Base-by-base conservation (phyloP, 2,888 invertebrate species). In the Augochlorella aurata region DNA sequence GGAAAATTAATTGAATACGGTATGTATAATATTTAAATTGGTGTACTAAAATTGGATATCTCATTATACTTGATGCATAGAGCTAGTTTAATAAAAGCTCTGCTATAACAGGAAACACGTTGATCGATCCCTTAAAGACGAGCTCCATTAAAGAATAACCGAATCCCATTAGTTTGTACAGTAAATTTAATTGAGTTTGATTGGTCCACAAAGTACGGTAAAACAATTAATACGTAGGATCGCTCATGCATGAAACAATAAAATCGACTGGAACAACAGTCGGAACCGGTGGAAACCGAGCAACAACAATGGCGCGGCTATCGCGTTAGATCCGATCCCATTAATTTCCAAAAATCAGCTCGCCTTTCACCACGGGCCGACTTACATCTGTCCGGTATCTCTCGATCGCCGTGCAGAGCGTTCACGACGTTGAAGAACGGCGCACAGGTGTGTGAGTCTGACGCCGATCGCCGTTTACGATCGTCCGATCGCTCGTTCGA, bases 371-470 rank as follows among this genome's bases (percentile, higher is more conserved):
- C 21, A 29, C 8, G 18, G 29, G 16, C 16, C 21, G 18, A 44
- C 49, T 29, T 14, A 10, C 63, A 29, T 65, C 63, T 29, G 16
- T 12, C 14, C 52, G 16, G 65, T 54, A 44, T 68, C 50, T 44
- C 14, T 44, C 14, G 7, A 72, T 72, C 77, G 77, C 71, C 2
- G 77, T 71, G 71, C 52, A 61, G 61, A 68, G 68, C 21, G 8
- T 1, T 61, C 47, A 63, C 76, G 61, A 67, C 66, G 73, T 67
- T 68, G 75, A 68, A 38, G 75, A 69, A 74, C 68, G 63, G 29
- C 47, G 68, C 68, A 74, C 78, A 78, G 78, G 63, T 74, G 71
- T 61, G 58, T 16, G 50, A 50, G 61, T 1, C 24, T 10, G 21
- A 45, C 24, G 24, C 14, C 54, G 49, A 2, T 50, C 49, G 21